phyloP scores from a whole-genome alignment of 1,140 invertebrate genomes.

The Heliothis subflexa region DNA sequence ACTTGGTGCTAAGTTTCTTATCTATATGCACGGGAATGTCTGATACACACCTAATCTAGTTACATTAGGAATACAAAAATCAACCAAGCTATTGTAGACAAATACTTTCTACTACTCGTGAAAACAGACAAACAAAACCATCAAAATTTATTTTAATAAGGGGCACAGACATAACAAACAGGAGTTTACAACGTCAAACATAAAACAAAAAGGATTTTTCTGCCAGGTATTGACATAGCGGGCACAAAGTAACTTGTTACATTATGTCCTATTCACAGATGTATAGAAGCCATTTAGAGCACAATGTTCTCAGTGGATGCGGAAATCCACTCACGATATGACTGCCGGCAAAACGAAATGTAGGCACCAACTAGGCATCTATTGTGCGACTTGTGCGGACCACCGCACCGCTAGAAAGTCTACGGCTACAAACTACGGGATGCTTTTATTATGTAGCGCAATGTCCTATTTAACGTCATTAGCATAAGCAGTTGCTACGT shows the following conservation, averaged over 20 bases:
- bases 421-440: background rate
- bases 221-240: conserved; percentile 31
- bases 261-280: conserved; percentile 59
- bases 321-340: conserved; percentile 68
- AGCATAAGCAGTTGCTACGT: conserved; percentile 35
- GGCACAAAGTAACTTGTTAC: conserved; percentile 57
- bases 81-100: background rate
- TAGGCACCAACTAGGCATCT: conserved; percentile 40
- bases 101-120: background rate
- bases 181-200: background rate
- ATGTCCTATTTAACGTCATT: conserved; percentile 34
- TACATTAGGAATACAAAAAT: conserved; percentile 40
- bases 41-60: conserved; percentile 49
- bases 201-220: conserved; percentile 21
- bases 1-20: conserved; percentile 53
- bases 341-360: conserved; percentile 60
- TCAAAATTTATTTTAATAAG: background rate
- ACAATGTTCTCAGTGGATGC: conserved; percentile 60
- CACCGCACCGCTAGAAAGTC: conserved; percentile 10
- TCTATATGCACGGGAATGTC: conserved; percentile 55
- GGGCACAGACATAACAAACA: background rate
- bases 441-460: conserved; percentile 28
- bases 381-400: conserved; percentile 21
- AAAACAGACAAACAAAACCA: background rate
- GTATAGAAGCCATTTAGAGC: conserved; percentile 53